Percentiles rank a stretch among this genome's conserved stretches.
Conservation (phyloP, 1,140 invertebrate species). For the Lordiphosa stackelbergi region DNA sequence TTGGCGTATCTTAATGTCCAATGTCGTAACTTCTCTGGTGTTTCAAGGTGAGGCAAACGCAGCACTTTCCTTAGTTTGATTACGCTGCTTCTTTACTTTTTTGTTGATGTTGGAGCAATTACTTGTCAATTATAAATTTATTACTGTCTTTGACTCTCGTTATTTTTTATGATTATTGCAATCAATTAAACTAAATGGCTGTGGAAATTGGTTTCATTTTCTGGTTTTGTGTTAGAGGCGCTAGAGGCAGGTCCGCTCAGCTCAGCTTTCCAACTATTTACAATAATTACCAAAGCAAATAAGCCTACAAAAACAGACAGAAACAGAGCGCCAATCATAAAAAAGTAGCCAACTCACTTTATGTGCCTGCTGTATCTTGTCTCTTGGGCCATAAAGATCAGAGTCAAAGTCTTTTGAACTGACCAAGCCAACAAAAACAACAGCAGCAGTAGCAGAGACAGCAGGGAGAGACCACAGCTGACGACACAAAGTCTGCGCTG, state of each 20-base stretch:
- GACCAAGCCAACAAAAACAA: constrained; percentile 34
- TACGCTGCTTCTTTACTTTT: constrained; percentile 38
- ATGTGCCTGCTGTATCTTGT: constrained; percentile 10
- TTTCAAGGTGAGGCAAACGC: constrained; percentile 21
- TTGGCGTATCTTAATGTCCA: constrained; percentile 43
- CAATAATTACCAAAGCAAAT: constrained; percentile 66
- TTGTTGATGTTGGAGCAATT: constrained; percentile 36
- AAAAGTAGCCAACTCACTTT: constrained; percentile 27
- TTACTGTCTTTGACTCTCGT: constrained; percentile 44
- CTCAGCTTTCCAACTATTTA: constrained; percentile 65
- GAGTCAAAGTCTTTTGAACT: constrained; percentile 31
- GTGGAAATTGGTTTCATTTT: constrained; percentile 64
- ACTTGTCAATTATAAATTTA: constrained; percentile 69
- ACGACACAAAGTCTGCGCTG: constrained; percentile 37
- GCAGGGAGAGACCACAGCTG: constrained; percentile 10
- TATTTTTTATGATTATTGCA: constrained; percentile 62
- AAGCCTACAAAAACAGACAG: constrained; percentile 34
- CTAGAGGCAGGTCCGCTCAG: constrained; percentile 12
- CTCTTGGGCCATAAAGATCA: constrained; percentile 32
- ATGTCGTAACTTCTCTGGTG: constrained; percentile 18
- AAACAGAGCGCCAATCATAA: constrained; percentile 31
- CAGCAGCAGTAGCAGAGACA: constrained; percentile 10
- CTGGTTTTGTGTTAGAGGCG: constrained; percentile 10
- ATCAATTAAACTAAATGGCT: constrained; percentile 72
- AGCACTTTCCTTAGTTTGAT: constrained; percentile 33